Conservation (phyloP, 92 coral and sea anemone species). For the Palythoa caribaeorum region DNA sequence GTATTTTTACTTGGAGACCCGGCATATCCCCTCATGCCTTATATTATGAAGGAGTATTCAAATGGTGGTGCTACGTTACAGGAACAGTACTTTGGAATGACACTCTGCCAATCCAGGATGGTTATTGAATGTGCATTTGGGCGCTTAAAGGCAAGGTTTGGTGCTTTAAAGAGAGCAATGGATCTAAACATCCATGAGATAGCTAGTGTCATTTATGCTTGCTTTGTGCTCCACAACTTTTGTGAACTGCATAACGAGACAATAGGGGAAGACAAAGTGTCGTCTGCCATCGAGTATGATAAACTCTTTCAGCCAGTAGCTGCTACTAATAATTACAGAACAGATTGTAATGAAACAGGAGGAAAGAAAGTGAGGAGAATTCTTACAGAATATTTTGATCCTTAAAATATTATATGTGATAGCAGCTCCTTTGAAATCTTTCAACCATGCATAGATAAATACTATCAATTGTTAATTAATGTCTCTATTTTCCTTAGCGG, state of each 20-base stretch:
- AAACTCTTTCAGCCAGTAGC: constrained; percentile 48
- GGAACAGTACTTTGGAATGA: constrained; percentile 46
- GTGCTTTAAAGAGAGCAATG: constrained; percentile 34
- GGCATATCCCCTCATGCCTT: constrained; percentile 59
- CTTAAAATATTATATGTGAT: not conserved
- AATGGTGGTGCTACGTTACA: constrained; percentile 62
- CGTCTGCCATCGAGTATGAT: constrained; percentile 50
- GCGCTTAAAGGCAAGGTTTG: constrained; percentile 32
- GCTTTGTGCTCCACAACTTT: constrained; percentile 76
- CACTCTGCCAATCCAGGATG: constrained; percentile 51
- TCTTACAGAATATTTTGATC: constrained; percentile 1
- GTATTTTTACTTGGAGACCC: not conserved
- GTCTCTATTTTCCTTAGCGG: no score
- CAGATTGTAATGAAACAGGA: not conserved
- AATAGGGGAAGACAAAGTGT: constrained; percentile 45
- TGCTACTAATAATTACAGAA: not conserved
- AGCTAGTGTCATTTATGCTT: constrained; percentile 69
- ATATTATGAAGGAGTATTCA: constrained; percentile 75
- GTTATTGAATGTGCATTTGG: constrained; percentile 61
- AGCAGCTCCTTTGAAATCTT: no score
- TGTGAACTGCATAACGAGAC: constrained; percentile 68
- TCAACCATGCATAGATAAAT: no score
- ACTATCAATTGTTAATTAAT: no score
- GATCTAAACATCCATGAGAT: constrained; percentile 56
- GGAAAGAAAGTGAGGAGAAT: not conserved